Evolutionary conservation across 1,140 invertebrate species (phyloP).

Genomic region (Brachionus sp.): DNA sequence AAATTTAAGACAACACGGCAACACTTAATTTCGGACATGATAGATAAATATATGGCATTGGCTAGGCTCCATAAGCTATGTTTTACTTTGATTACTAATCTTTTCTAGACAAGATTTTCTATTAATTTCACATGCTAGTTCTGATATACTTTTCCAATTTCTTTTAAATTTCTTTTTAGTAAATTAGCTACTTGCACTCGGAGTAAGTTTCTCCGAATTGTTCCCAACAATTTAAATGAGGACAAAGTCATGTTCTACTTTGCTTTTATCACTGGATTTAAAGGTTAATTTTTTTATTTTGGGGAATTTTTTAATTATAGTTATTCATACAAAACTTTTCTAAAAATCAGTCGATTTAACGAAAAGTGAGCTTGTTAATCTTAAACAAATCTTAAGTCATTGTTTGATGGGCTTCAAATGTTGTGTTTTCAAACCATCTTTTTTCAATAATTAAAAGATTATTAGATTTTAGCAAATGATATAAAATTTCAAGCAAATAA

Average conservation of each 20-base stretch:
- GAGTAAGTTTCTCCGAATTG: background rate
- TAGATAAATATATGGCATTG: background rate
- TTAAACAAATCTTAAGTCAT: background rate
- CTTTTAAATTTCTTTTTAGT: background rate
- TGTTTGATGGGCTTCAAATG: background rate
- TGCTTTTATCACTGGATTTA: background rate
- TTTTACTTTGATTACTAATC: background rate
- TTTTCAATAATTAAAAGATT: background rate
- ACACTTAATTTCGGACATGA: background rate
- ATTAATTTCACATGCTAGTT: background rate
- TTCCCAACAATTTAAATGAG: background rate
- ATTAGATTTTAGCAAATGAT: slow-evolving; percentile 1
- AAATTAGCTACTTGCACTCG: background rate
- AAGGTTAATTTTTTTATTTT: background rate
- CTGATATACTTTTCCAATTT: background rate
- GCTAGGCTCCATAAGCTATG: background rate
- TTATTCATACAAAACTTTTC: background rate
- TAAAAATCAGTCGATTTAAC: background rate
- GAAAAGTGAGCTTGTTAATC: background rate
- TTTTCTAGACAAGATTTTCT: background rate
- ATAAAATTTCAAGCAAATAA: slow-evolving; percentile 11
- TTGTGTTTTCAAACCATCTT: slow-evolving; percentile 1
- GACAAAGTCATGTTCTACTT: background rate
- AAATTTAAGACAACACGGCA: background rate
- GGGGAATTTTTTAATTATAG: background rate